Evolutionary conservation across 2,888 invertebrate genomes (phyloP).

Genomic region (Drosophila pegasa): DNA sequence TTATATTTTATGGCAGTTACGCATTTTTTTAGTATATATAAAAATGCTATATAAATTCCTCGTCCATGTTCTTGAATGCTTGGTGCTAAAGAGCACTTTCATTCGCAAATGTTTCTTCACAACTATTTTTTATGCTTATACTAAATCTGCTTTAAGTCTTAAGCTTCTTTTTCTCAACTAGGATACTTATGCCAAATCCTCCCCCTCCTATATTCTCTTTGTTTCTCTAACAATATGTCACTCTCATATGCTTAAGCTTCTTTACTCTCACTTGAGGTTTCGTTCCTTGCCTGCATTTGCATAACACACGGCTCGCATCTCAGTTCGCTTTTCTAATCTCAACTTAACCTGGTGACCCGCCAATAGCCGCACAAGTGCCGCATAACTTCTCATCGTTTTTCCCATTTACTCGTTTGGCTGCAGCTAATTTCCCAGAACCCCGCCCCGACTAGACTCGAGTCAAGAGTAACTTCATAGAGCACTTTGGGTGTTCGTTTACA

Average conservation of each 20-base stretch:
- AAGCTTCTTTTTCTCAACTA: too few species aligned
- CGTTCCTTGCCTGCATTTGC: not conserved
- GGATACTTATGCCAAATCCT: not conserved
- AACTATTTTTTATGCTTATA: too few species aligned
- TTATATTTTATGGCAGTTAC: too few species aligned
- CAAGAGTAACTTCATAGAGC: conserved; percentile 66
- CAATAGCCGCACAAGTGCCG: conserved; percentile 47
- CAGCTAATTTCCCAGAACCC: conserved; percentile 30
- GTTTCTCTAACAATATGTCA: not conserved
- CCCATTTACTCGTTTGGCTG: conserved; percentile 35
- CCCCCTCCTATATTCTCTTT: not conserved
- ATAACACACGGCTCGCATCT: not conserved
- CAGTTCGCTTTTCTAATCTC: conserved; percentile 37
- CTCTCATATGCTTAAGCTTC: not conserved
- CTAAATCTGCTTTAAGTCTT: too few species aligned
- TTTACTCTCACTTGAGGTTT: not conserved
- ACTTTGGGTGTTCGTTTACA: conserved; percentile 75
- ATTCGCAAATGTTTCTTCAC: too few species aligned
- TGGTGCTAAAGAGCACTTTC: too few species aligned
- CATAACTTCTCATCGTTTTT: conserved; percentile 7
- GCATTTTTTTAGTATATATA: too few species aligned
- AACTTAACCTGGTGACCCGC: conserved; percentile 69
- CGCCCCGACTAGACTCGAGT: conserved; percentile 30
- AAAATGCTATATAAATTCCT: too few species aligned
- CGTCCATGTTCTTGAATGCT: too few species aligned